These are phyloP conservation scores for cat (Felis catus) DNA, from an alignment of 2,113 vertebrate genomes.

Conservation along the genomic window DNA sequence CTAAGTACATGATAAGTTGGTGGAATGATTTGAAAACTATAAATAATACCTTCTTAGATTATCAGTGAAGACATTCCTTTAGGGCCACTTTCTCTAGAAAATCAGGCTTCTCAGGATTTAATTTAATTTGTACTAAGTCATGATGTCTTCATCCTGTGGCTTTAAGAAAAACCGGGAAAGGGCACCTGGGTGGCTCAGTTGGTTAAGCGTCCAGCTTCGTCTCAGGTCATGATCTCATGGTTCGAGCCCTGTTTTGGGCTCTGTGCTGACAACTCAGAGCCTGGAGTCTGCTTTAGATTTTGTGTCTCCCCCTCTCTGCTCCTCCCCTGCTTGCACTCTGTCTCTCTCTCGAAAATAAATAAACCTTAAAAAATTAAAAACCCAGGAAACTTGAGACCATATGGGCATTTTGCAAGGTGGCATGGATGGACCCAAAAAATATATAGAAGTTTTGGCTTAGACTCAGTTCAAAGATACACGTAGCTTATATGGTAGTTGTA, in stretches of 20 bases:
- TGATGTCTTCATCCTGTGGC: slow-evolving; percentile 4
- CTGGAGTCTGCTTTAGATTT: no score
- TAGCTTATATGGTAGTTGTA: neutral
- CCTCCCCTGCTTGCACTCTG: no score
- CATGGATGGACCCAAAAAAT: neutral
- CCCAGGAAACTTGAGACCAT: neutral
- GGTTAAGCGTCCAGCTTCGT: no score
- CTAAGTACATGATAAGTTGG: neutral
- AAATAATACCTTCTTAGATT: neutral
- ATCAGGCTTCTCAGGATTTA: neutral
- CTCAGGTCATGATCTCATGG: no score
- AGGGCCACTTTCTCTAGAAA: neutral
- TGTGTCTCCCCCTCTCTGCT: no score
- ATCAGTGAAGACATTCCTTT: slow-evolving; percentile 3
- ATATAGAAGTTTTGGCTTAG: neutral
- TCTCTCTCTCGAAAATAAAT: no score
- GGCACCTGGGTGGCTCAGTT: no score
- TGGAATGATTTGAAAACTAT: neutral
- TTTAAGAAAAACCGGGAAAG: slow-evolving; percentile 10
- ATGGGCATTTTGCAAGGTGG: neutral
- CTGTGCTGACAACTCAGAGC: no score
- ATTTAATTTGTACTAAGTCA: slow-evolving; percentile 8
- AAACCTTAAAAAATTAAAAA: neutral
- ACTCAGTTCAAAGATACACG: neutral
- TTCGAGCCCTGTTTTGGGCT: no score